Evolutionary conservation across 2,888 invertebrate genomes (phyloP).

Genomic region (Prosapia bicincta): DNA sequence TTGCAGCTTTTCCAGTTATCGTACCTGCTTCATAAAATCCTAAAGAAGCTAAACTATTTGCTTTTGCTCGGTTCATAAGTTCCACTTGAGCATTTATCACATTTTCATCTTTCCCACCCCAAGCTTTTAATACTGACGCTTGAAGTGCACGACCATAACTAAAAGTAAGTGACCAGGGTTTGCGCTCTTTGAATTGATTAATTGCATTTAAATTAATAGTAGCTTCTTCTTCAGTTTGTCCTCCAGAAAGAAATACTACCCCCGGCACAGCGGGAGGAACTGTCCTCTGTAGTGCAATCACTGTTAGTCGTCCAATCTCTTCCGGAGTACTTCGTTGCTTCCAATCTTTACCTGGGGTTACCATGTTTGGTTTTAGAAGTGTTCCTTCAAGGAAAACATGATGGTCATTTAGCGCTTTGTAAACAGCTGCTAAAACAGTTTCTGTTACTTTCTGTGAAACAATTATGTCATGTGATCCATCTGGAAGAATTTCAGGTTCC

Average conservation of each 20-base stretch:
- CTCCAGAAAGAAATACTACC: conserved; percentile 95
- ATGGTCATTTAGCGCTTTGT: conserved; percentile 61
- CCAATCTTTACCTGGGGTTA: conserved; percentile 56
- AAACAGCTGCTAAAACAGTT: conserved; percentile 53
- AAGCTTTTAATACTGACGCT: conserved; percentile 52
- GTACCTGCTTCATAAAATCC: conserved; percentile 32
- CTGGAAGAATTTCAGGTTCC: conserved; percentile 57
- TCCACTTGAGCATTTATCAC: conserved; percentile 51
- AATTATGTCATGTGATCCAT: conserved; percentile 59
- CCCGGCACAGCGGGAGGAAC: conserved; percentile 55
- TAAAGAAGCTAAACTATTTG: conserved; percentile 33
- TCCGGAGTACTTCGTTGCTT: conserved; percentile 50
- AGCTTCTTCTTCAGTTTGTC: conserved; percentile 97
- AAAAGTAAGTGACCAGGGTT: conserved; percentile 70
- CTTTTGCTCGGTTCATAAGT: conserved; percentile 52
- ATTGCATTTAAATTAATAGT: conserved; percentile 95
- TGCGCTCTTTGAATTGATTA: conserved; percentile 77
- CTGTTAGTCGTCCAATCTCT: conserved; percentile 56
- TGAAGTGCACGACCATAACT: conserved; percentile 58
- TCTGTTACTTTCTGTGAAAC: conserved; percentile 55
- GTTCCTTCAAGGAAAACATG: conserved; percentile 62
- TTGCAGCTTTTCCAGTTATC: conserved; percentile 24
- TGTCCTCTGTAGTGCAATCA: conserved; percentile 55
- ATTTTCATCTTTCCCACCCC: conserved; percentile 54
- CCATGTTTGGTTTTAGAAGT: conserved; percentile 64